phyloP scores from a whole-genome alignment of 2,888 invertebrate genomes.

The Coelinius sp. region DNA sequence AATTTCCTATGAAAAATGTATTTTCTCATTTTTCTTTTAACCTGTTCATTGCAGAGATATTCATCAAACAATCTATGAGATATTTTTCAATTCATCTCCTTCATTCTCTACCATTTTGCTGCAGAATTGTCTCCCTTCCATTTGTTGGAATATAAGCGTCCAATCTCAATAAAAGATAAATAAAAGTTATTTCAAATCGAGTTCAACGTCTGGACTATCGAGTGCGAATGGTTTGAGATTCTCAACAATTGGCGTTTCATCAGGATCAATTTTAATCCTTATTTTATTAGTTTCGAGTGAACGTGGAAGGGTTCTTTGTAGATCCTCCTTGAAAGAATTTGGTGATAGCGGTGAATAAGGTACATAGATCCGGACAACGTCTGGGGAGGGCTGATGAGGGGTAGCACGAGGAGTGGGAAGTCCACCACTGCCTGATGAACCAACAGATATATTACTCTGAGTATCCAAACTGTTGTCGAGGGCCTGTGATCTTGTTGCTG shows the following conservation, averaged over 20 bases:
- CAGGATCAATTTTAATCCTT: slow-evolving; percentile 80
- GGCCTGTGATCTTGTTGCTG: slow-evolving; percentile 80
- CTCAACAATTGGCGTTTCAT: slow-evolving; percentile 75
- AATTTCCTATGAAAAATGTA: too few species aligned
- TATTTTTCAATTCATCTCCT: too few species aligned
- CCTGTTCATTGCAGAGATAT: background rate
- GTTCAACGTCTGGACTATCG: slow-evolving; percentile 64
- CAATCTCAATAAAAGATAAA: background rate
- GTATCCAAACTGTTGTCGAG: slow-evolving; percentile 83
- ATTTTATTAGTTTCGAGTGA: slow-evolving; percentile 80
- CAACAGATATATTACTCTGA: slow-evolving; percentile 83
- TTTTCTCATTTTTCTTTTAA: background rate
- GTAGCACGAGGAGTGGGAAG: slow-evolving; percentile 77
- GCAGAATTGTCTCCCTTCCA: background rate
- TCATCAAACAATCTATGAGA: too few species aligned
- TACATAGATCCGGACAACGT: slow-evolving; percentile 85
- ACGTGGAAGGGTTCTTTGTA: slow-evolving; percentile 72
- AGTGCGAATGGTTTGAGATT: slow-evolving; percentile 66
- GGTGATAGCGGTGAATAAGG: slow-evolving; percentile 80
- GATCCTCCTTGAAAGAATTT: slow-evolving; percentile 73
- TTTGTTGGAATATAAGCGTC: background rate
- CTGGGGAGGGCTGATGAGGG: slow-evolving; percentile 79
- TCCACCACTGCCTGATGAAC: slow-evolving; percentile 78
- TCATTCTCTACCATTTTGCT: background rate
- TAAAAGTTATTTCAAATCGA: slow-evolving; percentile 64